Base-by-base conservation (phyloP, 1,140 invertebrate genomes). In the Drosophila guanche region DNA sequence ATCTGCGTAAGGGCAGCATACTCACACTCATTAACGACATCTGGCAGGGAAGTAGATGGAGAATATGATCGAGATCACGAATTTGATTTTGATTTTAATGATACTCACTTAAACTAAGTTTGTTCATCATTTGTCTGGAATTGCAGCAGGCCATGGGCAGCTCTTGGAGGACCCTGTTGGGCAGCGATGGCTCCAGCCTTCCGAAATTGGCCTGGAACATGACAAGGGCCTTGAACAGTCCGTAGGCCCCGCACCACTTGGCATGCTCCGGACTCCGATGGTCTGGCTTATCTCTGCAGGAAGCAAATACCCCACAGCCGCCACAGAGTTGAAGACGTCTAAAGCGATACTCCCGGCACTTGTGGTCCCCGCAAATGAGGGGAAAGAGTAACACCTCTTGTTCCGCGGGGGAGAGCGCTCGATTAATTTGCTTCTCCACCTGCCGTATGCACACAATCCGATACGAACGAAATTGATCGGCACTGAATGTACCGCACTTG, bases 301-400 rank as follows among this genome's bases (percentile, higher is more conserved):
- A 93, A 3, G 93, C 92, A 46, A 93, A 93, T 77, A 95, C 93
- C 2, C 92, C 92, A 79, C 95, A 95, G 0, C 90, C 72, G 0
- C 86, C 37, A 67, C 95, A 96, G 42, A 92, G 92, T 4, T 54
- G 90, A 1, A 95, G 71, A 16, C 91, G 89, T 7, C 76, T 85
- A 27, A 91, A 91, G 23, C 90, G 90, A 83, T 93, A 92, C 50
- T 94, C 92, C 7, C 93, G 90, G 53, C 94, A 94, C 12, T 71
- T 79, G 1, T 79, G 68, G 43, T 92, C 88, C 4, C 90, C 80
- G 76, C 95, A 96, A 2, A 94, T 91, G 22, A 93, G 92, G 0
- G 95, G 94, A 76, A 95, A 96, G 2, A 95, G 88, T 4, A 96
- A 79, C 0, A 94, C 93, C 74, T 96, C 95, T 53, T 93, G 93